phyloP scores from a whole-genome alignment of 2,797 vertebrate genomes.

The Halcyon chelicuti region DNA sequence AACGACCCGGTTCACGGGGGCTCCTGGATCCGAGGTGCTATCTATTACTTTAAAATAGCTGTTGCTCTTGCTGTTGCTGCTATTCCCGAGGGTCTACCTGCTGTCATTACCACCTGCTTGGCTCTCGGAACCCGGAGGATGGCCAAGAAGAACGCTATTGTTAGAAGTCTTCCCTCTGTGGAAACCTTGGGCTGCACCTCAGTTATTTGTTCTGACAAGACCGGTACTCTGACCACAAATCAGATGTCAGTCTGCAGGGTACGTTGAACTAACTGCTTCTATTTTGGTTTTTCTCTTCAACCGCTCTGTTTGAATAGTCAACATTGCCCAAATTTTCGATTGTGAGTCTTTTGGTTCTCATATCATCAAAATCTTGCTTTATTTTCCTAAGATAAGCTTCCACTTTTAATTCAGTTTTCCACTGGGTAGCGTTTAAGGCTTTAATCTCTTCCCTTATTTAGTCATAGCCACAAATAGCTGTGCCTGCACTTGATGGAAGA shows the following conservation, averaged over 20 bases:
- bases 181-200: constrained; percentile 97
- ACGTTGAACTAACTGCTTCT: constrained; percentile 18
- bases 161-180: constrained; percentile 94
- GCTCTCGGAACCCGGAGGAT: constrained; percentile 95
- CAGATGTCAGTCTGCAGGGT: constrained; percentile 99
- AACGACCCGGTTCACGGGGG: constrained; percentile 97
- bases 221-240: constrained; percentile 95
- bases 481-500: not conserved
- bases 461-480: constrained; percentile 36
- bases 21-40: constrained; percentile 96
- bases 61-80: constrained; percentile 96
- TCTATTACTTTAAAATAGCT: constrained; percentile 98
- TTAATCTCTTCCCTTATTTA: constrained; percentile 61
- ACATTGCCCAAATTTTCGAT: not conserved
- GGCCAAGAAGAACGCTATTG: constrained; percentile 98
- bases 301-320: not conserved
- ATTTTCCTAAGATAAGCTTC: constrained; percentile 12
- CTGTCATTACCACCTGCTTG: constrained; percentile 97
- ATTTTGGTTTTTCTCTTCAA: not conserved
- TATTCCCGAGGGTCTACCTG: constrained; percentile 95
- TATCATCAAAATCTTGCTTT: not conserved
- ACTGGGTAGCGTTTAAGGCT: not conserved
- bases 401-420: not conserved
- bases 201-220: constrained; percentile 98
- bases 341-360: not conserved